Base-by-base conservation (phyloP, 2,113 vertebrate genomes). In the Polyodon spathula region DNA sequence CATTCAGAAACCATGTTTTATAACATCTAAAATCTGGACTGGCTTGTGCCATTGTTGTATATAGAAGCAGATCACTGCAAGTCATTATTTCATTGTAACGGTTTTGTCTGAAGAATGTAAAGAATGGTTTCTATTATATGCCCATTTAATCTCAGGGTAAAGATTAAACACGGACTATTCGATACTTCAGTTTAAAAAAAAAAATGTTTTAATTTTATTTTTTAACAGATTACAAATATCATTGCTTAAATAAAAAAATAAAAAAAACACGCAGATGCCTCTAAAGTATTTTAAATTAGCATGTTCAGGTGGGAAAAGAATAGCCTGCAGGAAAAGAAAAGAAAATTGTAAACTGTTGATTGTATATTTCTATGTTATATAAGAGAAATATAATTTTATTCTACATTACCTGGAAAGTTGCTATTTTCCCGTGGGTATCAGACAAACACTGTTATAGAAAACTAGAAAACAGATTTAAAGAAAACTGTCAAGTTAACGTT, bases 1-100 rank as follows among this genome's bases (percentile, higher is more conserved):
- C 40, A 54, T 59, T 59, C 53, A 64, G 54, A 57, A 66, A 62
- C n/a, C n/a, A n/a, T 63, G 39, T 59, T 59, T 68, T 62, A 55
- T 69, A 64, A 39, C 37, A 66, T 52, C 41, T 73, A 72, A 73
- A 69, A 67, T 75, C 61, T 69, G 72, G 79, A 81, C 82, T 79
- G 71, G 77, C 78, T 80, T 75, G 70, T 75, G 75, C 75, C 79
- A 67, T 40, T 73, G n/a, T n/a, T n/a, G n/a, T n/a, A 60, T 50
- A 50, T 50, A 72, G 81, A 78, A 69, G 73, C 76, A 76, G 46
- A 50, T 50, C 5, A 14, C 11, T 14, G n/a, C n/a, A 8, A 50
- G 69, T 48, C 63, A 78, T 78, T 77, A 73, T 72, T 64, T 74
- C 38, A 76, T 69, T 81, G 81, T 83, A 69, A 60, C 72, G 40